Percentiles rank a stretch among this genome's conserved stretches.
Evolutionary conservation across 2,797 vertebrate species (phyloP).

Genomic region (Sebastes taczanowskii): DNA sequence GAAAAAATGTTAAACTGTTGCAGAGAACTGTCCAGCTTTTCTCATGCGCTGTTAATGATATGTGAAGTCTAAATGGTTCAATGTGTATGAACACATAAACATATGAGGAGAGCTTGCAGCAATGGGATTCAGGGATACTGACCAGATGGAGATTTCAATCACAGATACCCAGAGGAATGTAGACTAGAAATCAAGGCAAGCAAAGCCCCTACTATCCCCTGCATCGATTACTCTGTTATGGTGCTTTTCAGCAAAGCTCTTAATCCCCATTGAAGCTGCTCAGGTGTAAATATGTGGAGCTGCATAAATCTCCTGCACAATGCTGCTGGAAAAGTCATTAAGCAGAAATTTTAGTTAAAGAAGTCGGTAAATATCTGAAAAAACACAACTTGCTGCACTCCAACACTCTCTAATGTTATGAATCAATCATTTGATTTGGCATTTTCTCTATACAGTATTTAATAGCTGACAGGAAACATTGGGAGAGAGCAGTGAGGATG

Average conservation of each 20-base stretch:
- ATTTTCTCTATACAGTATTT: not conserved
- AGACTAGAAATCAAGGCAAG: not conserved
- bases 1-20: not conserved
- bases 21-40: not conserved
- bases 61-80: not conserved
- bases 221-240: not conserved
- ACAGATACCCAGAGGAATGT: not conserved
- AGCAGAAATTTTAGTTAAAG: not conserved
- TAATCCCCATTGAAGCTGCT: not conserved
- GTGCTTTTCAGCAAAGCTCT: not conserved
- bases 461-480: not conserved
- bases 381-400: not conserved
- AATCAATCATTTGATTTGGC: not conserved
- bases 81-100: too few relatives aligned
- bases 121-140: not conserved
- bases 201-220: not conserved
- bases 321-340: not conserved
- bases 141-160: not conserved
- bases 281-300: not conserved
- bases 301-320: not conserved
- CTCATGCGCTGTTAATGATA: not conserved
- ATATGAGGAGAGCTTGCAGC: not conserved
- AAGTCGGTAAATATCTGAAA: not conserved
- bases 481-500: not conserved
- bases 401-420: not conserved